Percentiles rank a stretch among this genome's conserved stretches.
Evolutionary conservation across 2,797 vertebrate species (phyloP).

Genomic region (Mallotus villosus): DNA sequence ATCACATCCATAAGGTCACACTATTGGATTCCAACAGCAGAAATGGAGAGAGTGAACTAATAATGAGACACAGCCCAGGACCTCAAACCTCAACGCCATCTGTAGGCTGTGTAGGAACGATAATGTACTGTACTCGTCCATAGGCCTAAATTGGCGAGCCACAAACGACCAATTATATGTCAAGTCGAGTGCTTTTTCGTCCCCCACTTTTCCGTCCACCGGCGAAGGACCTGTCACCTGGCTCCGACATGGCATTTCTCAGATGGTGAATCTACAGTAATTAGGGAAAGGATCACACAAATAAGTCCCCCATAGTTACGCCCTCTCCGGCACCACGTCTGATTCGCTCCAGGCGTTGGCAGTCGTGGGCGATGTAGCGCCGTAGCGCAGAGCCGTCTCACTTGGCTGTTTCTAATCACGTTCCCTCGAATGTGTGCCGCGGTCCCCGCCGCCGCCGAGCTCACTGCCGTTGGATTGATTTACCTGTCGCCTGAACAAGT

Average conservation of each 20-base stretch:
- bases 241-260: neutral
- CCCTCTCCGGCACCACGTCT: neutral
- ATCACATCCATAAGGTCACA: constrained; percentile 69
- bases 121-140: neutral
- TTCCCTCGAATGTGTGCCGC: constrained; percentile 48
- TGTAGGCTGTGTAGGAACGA: constrained; percentile 2
- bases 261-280: neutral
- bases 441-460: constrained; percentile 46
- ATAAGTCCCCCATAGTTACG: neutral
- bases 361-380: constrained; percentile 14
- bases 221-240: constrained; percentile 4
- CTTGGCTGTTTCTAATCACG: constrained; percentile 60
- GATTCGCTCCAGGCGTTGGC: neutral
- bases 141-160: neutral
- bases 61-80: constrained; percentile 36
- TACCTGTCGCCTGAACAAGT: constrained; percentile 70
- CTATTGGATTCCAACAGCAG: constrained; percentile 65
- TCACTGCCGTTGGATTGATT: constrained; percentile 67
- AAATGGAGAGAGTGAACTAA: constrained; percentile 42
- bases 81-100: constrained; percentile 22
- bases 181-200: constrained; percentile 4
- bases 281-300: neutral
- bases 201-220: neutral
- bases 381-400: constrained; percentile 39
- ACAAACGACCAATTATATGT: constrained; percentile 57